Percentiles rank a stretch among this genome's conserved stretches.
These are phyloP conservation scores for Xylota segnis DNA, from an alignment of 2,888 invertebrate species.

Conservation along the genomic window DNA sequence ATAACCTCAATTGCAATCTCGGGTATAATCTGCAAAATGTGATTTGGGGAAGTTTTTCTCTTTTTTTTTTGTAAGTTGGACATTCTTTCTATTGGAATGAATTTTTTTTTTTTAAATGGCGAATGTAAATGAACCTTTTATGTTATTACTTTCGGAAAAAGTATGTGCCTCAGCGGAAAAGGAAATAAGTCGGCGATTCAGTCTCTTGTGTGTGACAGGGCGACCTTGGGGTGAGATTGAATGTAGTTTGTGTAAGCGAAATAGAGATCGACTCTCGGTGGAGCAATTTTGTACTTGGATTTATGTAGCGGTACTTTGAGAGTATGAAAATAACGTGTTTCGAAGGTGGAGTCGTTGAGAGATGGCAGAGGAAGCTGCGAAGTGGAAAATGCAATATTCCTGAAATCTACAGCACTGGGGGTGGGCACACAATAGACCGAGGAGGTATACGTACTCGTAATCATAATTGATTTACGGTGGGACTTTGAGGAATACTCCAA, in stretches of 20 bases:
- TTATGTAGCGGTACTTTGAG: background rate
- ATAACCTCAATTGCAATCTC: slow-evolving; percentile 44
- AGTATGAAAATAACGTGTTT: background rate
- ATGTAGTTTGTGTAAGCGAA: background rate
- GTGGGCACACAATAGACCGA: too few species aligned
- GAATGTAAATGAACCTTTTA: slow-evolving; percentile 30
- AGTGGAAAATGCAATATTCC: background rate
- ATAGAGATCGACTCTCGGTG: background rate
- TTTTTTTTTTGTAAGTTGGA: background rate
- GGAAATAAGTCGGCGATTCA: background rate
- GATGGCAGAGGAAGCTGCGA: background rate
- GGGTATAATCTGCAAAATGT: slow-evolving; percentile 26
- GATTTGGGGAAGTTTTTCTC: slow-evolving; percentile 23
- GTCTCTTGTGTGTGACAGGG: background rate
- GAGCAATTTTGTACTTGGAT: slow-evolving; percentile 3
- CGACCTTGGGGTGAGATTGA: background rate
- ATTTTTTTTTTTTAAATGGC: slow-evolving; percentile 7
- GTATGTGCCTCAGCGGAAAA: background rate
- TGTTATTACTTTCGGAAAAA: slow-evolving; percentile 5
- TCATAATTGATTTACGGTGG: too few species aligned
- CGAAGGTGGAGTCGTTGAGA: background rate
- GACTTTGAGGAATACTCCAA: too few species aligned
- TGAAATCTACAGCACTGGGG: too few species aligned
- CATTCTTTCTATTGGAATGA: background rate
- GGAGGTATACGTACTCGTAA: too few species aligned